Percentiles rank a stretch among this genome's conserved stretches.
Evolutionary conservation across 1,140 invertebrate species (phyloP).

Genomic region (Eciton burchellii): DNA sequence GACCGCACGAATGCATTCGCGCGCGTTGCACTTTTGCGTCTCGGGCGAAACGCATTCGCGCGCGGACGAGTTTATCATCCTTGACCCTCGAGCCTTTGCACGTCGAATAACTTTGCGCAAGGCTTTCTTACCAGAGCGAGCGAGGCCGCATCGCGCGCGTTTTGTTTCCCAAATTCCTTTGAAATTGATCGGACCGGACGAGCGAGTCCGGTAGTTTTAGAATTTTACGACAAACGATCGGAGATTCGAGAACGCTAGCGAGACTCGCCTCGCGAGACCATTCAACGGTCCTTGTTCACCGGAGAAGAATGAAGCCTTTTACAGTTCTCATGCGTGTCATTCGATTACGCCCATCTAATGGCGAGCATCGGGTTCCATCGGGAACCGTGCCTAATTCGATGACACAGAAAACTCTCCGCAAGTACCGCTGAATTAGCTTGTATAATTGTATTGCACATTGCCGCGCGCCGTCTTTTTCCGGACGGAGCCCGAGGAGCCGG

Average conservation of each 20-base stretch:
- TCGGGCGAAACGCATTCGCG: constrained; percentile 43
- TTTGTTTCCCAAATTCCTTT: background rate
- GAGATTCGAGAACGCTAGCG: no score
- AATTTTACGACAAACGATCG: background rate
- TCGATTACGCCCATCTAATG: constrained; percentile 31
- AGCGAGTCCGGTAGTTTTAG: background rate
- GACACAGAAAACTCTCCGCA: constrained; percentile 20
- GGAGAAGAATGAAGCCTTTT: constrained; percentile 32
- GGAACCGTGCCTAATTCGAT: constrained; percentile 41
- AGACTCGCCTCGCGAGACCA: background rate
- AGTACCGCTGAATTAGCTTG: constrained; percentile 47
- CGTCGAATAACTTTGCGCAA: background rate
- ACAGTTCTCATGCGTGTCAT: constrained; percentile 40
- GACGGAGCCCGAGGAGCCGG: background rate
- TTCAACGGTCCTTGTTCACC: background rate
- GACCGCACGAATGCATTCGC: constrained; percentile 76
- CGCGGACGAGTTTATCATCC: constrained; percentile 20
- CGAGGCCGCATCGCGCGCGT: no score
- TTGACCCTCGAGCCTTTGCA: background rate
- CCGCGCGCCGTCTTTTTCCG: background rate
- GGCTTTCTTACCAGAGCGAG: background rate
- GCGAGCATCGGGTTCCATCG: background rate
- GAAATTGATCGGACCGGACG: background rate
- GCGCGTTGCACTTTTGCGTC: constrained; percentile 66
- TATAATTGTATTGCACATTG: constrained; percentile 13